Base-by-base conservation (phyloP, 2,797 vertebrate genomes). In the Neomorphus geoffroyi region DNA sequence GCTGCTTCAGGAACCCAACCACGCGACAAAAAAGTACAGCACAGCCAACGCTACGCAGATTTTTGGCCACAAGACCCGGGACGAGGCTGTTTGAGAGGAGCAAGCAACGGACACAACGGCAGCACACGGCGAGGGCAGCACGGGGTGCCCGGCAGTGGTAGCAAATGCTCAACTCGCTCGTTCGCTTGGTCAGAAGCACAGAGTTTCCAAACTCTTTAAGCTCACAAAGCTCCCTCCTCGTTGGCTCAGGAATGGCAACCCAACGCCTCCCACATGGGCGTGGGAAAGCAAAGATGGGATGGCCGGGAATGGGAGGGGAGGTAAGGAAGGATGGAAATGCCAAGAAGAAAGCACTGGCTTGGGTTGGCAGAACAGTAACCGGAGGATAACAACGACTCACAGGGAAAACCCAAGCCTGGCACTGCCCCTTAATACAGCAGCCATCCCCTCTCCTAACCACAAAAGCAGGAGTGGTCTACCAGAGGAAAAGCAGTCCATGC, bases 251-350 rank as follows among this genome's bases (percentile, higher is more conserved):
- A 81, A 77, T 0, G 6, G 51, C 86, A 71, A 61, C 73, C 17
- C 61, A 48, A 18, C 0, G 0, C 50, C 53, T 92, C 75, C 81
- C 79, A 27, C 13, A 3, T 0, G 2, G n/a, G 58, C 0, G 6
- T 27, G 78, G 71, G 80, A 65, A 66, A 64, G 69, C 6, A 6
- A 66, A 80, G 69, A 41, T 24, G 75, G 62, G 35, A 43, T 6
- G 58, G 53, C 39, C 5, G 11, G 60, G 80, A 80, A 56, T 0
- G 16, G 86, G 32, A 64, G 2, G 65, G 66, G 62, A 91, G 26
- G 56, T 27, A 22, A 58, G 53, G 60, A 58, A 53, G 57, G 56
- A 46, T 33, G 61, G 70, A 43, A 72, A 78, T 0, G 23, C 21
- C 66, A 50, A 58, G 72, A n/a, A 66, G 50, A 30, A 88, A 80